phyloP scores from a whole-genome alignment of 1,140 invertebrate species.

The Bombus superbus region DNA sequence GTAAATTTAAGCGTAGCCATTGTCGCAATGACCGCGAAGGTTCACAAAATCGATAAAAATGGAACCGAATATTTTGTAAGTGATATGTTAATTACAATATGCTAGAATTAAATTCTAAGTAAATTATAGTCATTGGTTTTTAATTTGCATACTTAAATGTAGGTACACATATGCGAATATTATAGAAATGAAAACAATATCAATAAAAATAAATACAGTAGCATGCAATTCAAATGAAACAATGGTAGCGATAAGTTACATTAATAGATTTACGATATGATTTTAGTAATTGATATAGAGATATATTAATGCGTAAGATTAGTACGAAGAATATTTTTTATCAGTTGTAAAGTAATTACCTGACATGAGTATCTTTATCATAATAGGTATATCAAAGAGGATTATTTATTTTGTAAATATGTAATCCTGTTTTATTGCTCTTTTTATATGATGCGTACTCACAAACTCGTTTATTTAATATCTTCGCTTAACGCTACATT shows the following conservation, averaged over 20 bases:
- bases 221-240: neutral
- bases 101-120: neutral
- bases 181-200: neutral
- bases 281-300: neutral
- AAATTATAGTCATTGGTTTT: neutral
- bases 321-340: neutral
- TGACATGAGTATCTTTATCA: neutral
- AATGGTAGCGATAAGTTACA: neutral
- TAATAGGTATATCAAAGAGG: neutral
- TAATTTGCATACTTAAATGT: neutral
- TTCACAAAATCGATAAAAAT: slow-evolving; percentile 73
- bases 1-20: slow-evolving; percentile 95
- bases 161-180: neutral
- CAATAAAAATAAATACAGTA: neutral
- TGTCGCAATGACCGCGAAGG: slow-evolving; percentile 88
- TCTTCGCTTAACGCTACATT: neutral
- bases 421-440: neutral
- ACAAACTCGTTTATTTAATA: neutral
- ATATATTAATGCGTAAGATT: neutral
- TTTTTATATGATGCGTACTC: neutral
- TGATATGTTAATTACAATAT: slow-evolving; percentile 12
- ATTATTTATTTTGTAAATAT: neutral
- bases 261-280: neutral
- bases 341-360: neutral
- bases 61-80: slow-evolving; percentile 84